Percentiles rank a stretch among this genome's conserved stretches.
Evolutionary conservation across 92 coral and sea anemone species (phyloP).

Genomic region (Metridium senile): DNA sequence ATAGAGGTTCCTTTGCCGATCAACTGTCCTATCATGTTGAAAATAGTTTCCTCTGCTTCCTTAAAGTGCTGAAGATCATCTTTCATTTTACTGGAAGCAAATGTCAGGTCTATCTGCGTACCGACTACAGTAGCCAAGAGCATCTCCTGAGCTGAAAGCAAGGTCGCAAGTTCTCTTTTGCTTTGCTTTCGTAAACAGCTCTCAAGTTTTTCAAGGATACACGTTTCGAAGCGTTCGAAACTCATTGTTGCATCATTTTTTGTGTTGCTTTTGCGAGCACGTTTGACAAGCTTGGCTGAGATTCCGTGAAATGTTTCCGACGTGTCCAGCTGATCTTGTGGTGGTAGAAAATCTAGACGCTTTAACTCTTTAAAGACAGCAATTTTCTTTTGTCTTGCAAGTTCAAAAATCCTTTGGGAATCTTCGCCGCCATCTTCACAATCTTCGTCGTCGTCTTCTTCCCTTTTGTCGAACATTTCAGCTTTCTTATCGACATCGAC

Average conservation of each 20-base stretch:
- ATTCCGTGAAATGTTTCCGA: slow-evolving; percentile 52
- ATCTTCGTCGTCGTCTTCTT: slow-evolving; percentile 41
- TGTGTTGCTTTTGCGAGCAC: not conserved
- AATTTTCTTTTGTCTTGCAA: slow-evolving; percentile 27
- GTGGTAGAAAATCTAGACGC: slow-evolving; percentile 20
- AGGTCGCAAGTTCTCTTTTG: slow-evolving; percentile 29
- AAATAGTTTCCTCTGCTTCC: slow-evolving; percentile 10
- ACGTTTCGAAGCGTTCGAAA: slow-evolving; percentile 41
- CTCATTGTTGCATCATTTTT: slow-evolving; percentile 42
- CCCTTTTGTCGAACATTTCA: slow-evolving; percentile 14
- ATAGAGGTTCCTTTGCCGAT: not conserved
- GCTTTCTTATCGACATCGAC: slow-evolving; percentile 41
- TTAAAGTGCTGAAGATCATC: slow-evolving; percentile 8
- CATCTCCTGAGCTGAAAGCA: slow-evolving; percentile 39
- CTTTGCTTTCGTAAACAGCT: slow-evolving; percentile 36
- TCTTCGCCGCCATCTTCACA: not conserved
- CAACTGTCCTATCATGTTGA: slow-evolving; percentile 7
- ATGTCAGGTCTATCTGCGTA: slow-evolving; percentile 1
- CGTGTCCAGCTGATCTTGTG: slow-evolving; percentile 24
- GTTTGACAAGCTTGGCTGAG: slow-evolving; percentile 44
- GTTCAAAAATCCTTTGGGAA: not conserved
- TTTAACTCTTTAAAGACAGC: slow-evolving; percentile 45
- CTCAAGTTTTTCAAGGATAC: slow-evolving; percentile 38
- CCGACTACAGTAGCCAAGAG: slow-evolving; percentile 19
- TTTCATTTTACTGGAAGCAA: not conserved